Evolutionary conservation across 2,113 vertebrate genomes (phyloP), one percentile per base, ranked within the genome.

Genomic region (Hippopotamus amphibius): DNA sequence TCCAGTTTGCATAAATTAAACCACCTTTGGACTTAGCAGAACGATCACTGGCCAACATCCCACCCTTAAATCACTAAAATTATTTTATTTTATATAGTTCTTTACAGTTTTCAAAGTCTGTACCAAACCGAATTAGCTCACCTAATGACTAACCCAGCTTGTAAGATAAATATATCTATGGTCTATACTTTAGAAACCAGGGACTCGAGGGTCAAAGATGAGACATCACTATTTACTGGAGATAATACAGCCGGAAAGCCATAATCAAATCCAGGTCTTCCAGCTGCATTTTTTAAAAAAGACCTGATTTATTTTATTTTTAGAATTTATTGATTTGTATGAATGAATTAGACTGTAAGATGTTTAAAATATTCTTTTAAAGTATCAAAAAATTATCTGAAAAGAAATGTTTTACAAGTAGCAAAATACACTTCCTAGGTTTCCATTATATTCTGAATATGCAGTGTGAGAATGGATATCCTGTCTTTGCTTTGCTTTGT

Each of bases 401-500:
- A 87, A 53, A 82, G 76, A 66, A 69, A 86, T 43, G 43, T n/a
- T 88, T 79, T 61, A 80, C n/a, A 91, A 90, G 30, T n/a, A 87
- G 48, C 61, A 71, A 84, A 95, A 83, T 46, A 21, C 0, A 72
- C n/a, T 53, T 88, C n/a, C 88, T 50, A n/a, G 24, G 19, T 76
- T 81, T 81, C 33, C 41, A 71, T 68, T 76, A 68, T 22, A 71
- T 69, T 79, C 61, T 79, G 71, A 79, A 19, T 19, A 90, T 15
- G 30, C n/a, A 41, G 43, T 22, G 12, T 7, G 22, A 79, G 55
- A 63, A 77, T 14, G 17, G 66, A 50, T 17, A 90, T 33, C 55
- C 48, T 71, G 43, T n/a, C 28, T 43, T 63, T 2, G 19, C 10
- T 96, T 82, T 63, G 17, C 2, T 50, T 86, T 33, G 21, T 33